Evolutionary conservation across 2,888 invertebrate genomes (phyloP).

Genomic region (Parascotia fuliginaria): DNA sequence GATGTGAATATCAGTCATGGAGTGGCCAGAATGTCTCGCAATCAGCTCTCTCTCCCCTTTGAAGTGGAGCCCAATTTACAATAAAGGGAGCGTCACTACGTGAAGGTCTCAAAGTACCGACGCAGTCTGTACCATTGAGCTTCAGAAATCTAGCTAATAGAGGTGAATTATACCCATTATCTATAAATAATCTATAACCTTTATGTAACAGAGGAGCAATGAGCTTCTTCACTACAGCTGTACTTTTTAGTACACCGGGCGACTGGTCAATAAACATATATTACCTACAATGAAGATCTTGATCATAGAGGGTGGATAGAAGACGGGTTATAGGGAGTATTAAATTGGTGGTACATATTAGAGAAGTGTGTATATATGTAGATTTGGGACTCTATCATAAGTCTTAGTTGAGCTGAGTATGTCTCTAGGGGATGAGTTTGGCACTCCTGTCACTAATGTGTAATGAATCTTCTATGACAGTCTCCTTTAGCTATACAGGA

Average conservation of each 20-base stretch:
- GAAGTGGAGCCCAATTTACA: conserved; percentile 16
- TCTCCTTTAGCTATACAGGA: too few species aligned
- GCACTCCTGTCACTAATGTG: too few species aligned
- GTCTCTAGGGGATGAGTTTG: too few species aligned
- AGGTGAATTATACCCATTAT: conserved; percentile 34
- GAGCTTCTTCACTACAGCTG: conserved; percentile 8
- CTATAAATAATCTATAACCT: conserved; percentile 35
- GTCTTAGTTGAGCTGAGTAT: too few species aligned
- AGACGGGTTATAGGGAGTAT: too few species aligned
- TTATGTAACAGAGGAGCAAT: conserved; percentile 4
- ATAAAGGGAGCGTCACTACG: not conserved
- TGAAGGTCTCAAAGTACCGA: not conserved
- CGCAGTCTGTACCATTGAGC: conserved; percentile 2
- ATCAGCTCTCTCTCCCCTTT: conserved; percentile 18
- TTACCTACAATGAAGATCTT: too few species aligned
- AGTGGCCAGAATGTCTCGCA: conserved; percentile 32
- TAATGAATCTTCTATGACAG: too few species aligned
- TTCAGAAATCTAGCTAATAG: conserved; percentile 1
- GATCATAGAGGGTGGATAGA: too few species aligned
- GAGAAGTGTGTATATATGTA: too few species aligned
- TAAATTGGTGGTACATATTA: too few species aligned
- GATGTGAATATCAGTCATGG: too few species aligned
- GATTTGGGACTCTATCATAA: too few species aligned
- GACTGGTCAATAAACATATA: not conserved
- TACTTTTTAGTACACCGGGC: conserved; percentile 12